Conservation (phyloP, 2,797 vertebrate species). For the Potorous gilbertii region DNA sequence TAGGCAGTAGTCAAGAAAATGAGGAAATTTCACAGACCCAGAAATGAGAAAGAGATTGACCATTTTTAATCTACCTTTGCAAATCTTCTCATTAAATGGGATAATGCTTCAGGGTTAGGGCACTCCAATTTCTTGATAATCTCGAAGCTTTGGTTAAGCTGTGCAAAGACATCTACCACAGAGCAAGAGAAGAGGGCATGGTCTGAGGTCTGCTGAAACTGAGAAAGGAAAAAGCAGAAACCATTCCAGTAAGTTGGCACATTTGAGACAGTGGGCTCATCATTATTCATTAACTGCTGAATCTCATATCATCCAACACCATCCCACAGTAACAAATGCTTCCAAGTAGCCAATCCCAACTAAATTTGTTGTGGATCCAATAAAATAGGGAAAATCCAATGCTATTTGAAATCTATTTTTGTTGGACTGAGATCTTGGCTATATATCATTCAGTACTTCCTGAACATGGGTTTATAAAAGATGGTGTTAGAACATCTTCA, state of each 20-base stretch:
- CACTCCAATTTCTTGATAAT: conserved; percentile 99
- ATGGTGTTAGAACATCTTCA: neutral
- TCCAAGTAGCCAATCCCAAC: conserved; percentile 2
- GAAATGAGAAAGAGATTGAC: neutral
- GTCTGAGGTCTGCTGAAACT: conserved; percentile 99
- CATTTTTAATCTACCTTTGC: conserved; percentile 90
- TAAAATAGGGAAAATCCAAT: neutral
- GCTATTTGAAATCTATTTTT: neutral
- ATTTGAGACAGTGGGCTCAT: neutral
- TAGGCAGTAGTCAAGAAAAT: neutral
- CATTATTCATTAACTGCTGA: neutral
- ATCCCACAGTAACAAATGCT: conserved; percentile 1
- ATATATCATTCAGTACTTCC: neutral
- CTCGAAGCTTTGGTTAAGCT: conserved; percentile 99
- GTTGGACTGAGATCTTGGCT: neutral
- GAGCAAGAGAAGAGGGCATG: conserved; percentile 99
- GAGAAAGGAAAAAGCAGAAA: conserved; percentile 51
- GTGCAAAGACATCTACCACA: conserved; percentile 98
- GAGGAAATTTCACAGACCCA: neutral
- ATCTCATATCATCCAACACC: neutral
- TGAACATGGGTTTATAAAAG: neutral
- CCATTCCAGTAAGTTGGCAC: neutral
- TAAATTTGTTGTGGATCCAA: neutral
- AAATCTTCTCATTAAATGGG: conserved; percentile 99
- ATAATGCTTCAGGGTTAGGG: conserved; percentile 97